phyloP scores from a whole-genome alignment of 2,113 vertebrate species.

The Entomyzon cyanotis region DNA sequence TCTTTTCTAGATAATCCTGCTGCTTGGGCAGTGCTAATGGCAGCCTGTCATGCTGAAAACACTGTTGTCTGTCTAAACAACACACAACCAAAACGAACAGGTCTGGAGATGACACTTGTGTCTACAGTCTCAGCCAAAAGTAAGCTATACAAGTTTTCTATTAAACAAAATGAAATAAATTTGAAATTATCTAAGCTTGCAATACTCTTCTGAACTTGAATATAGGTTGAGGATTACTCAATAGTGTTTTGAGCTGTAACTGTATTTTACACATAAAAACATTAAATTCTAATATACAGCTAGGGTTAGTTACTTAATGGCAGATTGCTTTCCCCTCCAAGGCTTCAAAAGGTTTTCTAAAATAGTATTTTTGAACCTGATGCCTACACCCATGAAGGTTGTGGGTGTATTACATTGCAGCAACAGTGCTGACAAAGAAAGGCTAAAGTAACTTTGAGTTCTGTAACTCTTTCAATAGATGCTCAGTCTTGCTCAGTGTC shows the following conservation, averaged over 20 bases:
- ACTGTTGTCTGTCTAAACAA: slow-evolving; percentile 77
- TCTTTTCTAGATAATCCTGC: slow-evolving; percentile 84
- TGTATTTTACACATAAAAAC: background rate
- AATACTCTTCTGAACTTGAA: background rate
- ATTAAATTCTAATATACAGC: background rate
- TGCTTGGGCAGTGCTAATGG: slow-evolving; percentile 90
- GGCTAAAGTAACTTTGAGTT: background rate
- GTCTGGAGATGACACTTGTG: slow-evolving; percentile 78
- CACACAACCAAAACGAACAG: slow-evolving; percentile 65
- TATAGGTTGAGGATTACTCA: background rate
- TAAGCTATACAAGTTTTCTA: slow-evolving; percentile 51
- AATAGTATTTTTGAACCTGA: background rate
- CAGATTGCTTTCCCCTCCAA: background rate
- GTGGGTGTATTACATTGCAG: background rate
- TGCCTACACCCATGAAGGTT: background rate
- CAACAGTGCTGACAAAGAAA: background rate
- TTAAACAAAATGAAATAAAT: background rate
- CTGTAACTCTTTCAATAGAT: background rate
- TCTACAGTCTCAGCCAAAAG: slow-evolving; percentile 88
- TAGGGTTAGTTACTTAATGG: background rate
- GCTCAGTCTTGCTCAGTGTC: background rate
- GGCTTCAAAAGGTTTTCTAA: background rate
- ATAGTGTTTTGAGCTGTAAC: background rate
- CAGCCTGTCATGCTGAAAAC: slow-evolving; percentile 89
- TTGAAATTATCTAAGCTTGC: background rate